Evolutionary conservation across 1,140 invertebrate species (phyloP).

Genomic region (Planococcus citri): DNA sequence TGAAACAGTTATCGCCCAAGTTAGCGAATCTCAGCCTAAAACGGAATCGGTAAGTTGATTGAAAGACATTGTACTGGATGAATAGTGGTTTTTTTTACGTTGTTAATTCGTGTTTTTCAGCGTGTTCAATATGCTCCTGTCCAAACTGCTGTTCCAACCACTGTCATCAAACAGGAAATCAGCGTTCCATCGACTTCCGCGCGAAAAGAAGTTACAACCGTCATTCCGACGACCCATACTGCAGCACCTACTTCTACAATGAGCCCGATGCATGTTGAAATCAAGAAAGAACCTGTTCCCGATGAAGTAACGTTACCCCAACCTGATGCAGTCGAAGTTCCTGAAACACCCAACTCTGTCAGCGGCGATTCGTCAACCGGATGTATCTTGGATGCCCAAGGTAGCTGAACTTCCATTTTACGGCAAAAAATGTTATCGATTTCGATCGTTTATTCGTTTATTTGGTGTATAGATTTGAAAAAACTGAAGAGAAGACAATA

Average conservation of each 20-base stretch:
- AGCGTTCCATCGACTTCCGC: background rate
- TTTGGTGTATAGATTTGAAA: slow-evolving; percentile 31
- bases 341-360: background rate
- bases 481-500: slow-evolving; percentile 68
- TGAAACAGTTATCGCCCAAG: slow-evolving; percentile 22
- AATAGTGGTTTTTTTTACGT: no score
- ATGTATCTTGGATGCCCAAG: background rate
- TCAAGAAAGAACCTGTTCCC: slow-evolving; percentile 21
- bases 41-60: background rate
- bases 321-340: background rate
- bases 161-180: background rate
- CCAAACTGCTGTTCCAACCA: background rate
- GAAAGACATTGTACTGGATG: no score
- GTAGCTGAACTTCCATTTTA: background rate
- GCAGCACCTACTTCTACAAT: slow-evolving; percentile 22
- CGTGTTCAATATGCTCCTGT: background rate
- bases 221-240: background rate
- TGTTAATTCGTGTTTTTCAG: background rate
- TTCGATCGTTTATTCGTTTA: background rate
- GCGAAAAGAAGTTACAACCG: background rate
- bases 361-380: background rate
- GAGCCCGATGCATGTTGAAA: slow-evolving; percentile 22
- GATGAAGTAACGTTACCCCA: slow-evolving; percentile 14
- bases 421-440: background rate
- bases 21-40: background rate